Conservation (phyloP, 2,888 invertebrate species). For the Bhutanitis thaidina region DNA sequence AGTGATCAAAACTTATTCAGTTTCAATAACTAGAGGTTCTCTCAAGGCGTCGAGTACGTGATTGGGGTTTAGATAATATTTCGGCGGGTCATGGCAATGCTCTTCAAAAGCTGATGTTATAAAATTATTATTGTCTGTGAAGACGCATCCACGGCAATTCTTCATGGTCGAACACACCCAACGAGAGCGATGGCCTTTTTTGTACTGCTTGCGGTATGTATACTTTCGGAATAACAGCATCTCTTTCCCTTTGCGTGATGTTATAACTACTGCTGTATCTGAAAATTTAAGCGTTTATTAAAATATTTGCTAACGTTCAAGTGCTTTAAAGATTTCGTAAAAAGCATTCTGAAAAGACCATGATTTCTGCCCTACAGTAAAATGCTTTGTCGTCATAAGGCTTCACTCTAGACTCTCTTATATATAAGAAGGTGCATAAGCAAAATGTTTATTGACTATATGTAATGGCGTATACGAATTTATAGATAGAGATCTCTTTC, state of each 20-base stretch:
- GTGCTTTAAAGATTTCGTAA: no score
- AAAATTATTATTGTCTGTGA: slow-evolving; percentile 41
- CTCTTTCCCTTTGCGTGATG: slow-evolving; percentile 66
- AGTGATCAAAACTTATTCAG: background rate
- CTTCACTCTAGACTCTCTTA: no score
- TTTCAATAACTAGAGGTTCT: slow-evolving; percentile 42
- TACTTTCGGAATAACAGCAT: slow-evolving; percentile 60
- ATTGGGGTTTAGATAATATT: slow-evolving; percentile 61
- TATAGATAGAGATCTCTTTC: no score
- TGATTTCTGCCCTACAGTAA: no score
- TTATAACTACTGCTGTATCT: slow-evolving; percentile 61
- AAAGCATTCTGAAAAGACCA: no score
- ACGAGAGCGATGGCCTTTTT: slow-evolving; percentile 40
- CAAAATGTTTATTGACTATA: no score
- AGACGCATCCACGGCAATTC: slow-evolving; percentile 60
- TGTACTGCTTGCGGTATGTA: slow-evolving; percentile 65
- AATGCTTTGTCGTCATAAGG: no score
- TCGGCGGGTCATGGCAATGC: slow-evolving; percentile 63
- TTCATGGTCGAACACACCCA: slow-evolving; percentile 69
- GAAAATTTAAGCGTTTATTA: slow-evolving; percentile 22
- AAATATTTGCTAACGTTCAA: background rate
- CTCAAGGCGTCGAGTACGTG: slow-evolving; percentile 55
- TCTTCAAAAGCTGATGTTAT: slow-evolving; percentile 52
- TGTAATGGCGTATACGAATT: no score
- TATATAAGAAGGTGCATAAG: no score